Percentiles rank a stretch among this genome's conserved stretches.
These are phyloP conservation scores for Hylomyscus alleni DNA, from an alignment of 2,797 vertebrate species.

Conservation along the genomic window DNA sequence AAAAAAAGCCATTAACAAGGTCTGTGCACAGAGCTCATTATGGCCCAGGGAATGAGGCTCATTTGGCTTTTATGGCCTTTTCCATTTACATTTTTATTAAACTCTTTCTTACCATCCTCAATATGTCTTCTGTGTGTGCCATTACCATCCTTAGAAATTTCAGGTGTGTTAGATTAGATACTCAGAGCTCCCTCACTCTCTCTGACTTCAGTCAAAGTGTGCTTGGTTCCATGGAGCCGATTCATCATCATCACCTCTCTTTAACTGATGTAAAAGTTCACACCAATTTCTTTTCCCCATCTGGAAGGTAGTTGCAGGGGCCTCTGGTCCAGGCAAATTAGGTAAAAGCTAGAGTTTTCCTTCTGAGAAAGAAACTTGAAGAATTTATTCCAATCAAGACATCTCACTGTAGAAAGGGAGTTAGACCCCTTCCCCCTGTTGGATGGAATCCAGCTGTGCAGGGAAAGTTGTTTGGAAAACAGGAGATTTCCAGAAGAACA, in stretches of 20 bases:
- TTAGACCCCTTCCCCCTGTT: neutral
- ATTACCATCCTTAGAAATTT: constrained; percentile 71
- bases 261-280: constrained; percentile 63
- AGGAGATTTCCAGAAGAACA: neutral
- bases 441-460: neutral
- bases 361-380: constrained; percentile 46
- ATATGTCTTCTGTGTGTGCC: constrained; percentile 70
- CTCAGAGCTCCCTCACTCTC: constrained; percentile 42
- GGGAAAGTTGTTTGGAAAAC: neutral
- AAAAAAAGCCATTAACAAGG: constrained; percentile 76
- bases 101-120: constrained; percentile 81
- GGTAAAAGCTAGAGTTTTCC: neutral
- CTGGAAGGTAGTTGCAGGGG: constrained; percentile 20
- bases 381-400: constrained; percentile 2
- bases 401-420: neutral
- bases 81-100: constrained; percentile 84
- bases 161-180: constrained; percentile 71
- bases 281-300: constrained; percentile 9
- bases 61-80: constrained; percentile 84
- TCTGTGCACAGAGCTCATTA: constrained; percentile 80
- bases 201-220: neutral
- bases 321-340: constrained; percentile 36
- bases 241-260: constrained; percentile 17
- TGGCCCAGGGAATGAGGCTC: constrained; percentile 79
- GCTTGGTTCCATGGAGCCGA: neutral